Evolutionary conservation across 2,888 invertebrate species (phyloP).

Genomic region (Sycophila texana): DNA sequence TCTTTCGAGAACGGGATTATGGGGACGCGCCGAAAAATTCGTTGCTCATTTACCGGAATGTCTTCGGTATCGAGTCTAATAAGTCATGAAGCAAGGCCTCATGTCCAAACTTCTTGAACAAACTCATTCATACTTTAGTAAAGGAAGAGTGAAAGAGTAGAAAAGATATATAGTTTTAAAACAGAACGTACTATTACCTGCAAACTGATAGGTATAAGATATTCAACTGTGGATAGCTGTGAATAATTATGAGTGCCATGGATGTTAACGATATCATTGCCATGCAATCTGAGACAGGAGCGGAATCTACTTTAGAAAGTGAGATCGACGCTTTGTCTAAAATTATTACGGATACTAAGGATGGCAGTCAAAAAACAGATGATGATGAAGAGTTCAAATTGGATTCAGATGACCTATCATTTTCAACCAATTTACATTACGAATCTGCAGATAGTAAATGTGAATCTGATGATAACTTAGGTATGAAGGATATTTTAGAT

Average conservation of each 20-base stretch:
- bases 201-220: no score
- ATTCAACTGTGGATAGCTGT: background rate
- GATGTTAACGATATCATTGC: constrained; percentile 64
- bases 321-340: constrained; percentile 71
- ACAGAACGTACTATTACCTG: no score
- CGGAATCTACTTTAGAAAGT: constrained; percentile 70
- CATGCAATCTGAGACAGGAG: constrained; percentile 57
- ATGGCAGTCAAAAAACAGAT: constrained; percentile 51
- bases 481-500: constrained; percentile 54
- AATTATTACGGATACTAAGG: constrained; percentile 69
- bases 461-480: constrained; percentile 59
- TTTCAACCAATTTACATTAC: constrained; percentile 29
- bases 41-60: background rate
- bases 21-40: constrained; percentile 7
- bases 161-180: no score
- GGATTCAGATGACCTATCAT: constrained; percentile 44
- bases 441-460: constrained; percentile 38
- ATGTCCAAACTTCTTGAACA: no score
- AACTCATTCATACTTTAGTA: no score
- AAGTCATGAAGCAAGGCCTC: no score
- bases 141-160: no score
- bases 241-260: constrained; percentile 59
- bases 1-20: background rate
- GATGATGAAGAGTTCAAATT: constrained; percentile 55
- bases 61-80: no score